phyloP scores from a whole-genome alignment of 2,797 vertebrate species.

The Sternarchorhynchus goeldii region DNA sequence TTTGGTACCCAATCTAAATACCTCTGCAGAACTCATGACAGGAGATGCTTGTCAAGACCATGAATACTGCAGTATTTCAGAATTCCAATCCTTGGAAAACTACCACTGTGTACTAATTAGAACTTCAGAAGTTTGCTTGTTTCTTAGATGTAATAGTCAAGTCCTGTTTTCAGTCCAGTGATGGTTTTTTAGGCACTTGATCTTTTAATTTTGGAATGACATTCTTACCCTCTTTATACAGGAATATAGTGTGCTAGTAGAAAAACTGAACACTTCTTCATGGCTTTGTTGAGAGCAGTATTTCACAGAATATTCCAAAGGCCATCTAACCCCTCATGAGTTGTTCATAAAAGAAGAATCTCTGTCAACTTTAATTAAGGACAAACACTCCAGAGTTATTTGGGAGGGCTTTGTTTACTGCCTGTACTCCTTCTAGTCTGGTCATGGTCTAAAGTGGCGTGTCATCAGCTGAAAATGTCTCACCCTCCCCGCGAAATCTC shows the following conservation, averaged over 20 bases:
- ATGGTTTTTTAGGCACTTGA: too few species aligned
- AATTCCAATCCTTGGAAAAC: background rate
- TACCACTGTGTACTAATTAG: too few species aligned
- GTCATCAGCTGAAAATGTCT: conserved; percentile 55
- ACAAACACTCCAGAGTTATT: conserved; percentile 35
- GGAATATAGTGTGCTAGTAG: background rate
- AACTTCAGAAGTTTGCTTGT: too few species aligned
- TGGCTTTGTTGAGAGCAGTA: background rate
- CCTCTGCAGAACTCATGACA: background rate
- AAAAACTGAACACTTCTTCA: background rate
- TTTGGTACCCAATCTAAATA: background rate
- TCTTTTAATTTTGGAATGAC: too few species aligned
- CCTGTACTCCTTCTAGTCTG: conserved; percentile 30
- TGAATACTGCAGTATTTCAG: background rate
- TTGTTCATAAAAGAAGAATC: conserved; percentile 30
- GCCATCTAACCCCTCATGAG: conserved; percentile 12
- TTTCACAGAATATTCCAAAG: conserved; percentile 25
- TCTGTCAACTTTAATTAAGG: conserved; percentile 53
- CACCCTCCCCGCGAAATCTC: conserved; percentile 32
- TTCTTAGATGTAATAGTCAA: too few species aligned
- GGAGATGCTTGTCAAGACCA: background rate
- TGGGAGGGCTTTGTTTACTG: conserved; percentile 46
- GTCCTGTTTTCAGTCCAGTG: too few species aligned
- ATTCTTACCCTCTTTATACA: too few species aligned
- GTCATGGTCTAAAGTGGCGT: conserved; percentile 41